These are phyloP conservation scores for Dolichallabes microphthalmus DNA, from an alignment of 2,113 vertebrate genomes.

Conservation along the genomic window DNA sequence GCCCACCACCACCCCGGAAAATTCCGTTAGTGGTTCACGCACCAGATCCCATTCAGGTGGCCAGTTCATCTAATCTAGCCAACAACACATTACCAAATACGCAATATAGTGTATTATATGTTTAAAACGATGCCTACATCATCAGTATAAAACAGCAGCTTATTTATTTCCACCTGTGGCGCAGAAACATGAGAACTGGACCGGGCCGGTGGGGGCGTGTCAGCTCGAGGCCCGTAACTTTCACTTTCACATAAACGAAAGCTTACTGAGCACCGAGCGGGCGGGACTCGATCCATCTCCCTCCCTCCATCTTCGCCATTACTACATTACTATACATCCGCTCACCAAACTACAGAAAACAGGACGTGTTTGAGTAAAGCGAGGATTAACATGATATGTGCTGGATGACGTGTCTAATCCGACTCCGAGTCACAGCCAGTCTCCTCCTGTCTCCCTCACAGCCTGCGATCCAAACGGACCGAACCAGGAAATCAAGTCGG, in stretches of 20 bases:
- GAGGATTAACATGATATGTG: neutral
- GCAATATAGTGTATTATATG: too few relatives aligned
- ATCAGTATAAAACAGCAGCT: neutral
- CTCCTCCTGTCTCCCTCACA: neutral
- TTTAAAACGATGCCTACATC: neutral
- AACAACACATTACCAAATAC: too few relatives aligned
- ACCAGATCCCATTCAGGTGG: too few relatives aligned
- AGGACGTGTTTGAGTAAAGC: neutral
- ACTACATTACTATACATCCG: neutral
- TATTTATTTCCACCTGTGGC: neutral
- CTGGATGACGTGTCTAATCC: neutral
- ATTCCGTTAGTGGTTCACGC: too few relatives aligned
- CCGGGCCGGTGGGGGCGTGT: neutral
- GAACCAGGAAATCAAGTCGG: neutral
- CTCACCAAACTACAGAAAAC: neutral
- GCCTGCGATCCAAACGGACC: neutral
- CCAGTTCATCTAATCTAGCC: too few relatives aligned
- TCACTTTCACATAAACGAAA: slow-evolving; percentile 24
- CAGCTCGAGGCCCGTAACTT: neutral
- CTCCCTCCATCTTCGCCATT: neutral
- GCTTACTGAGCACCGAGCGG: neutral
- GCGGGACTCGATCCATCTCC: neutral
- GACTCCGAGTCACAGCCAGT: neutral
- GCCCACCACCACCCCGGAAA: too few relatives aligned
- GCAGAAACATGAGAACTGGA: neutral